Evolutionary conservation across 2,888 invertebrate species (phyloP), one percentile per base, ranked within the genome.

Genomic region (Brachyptera putata): DNA sequence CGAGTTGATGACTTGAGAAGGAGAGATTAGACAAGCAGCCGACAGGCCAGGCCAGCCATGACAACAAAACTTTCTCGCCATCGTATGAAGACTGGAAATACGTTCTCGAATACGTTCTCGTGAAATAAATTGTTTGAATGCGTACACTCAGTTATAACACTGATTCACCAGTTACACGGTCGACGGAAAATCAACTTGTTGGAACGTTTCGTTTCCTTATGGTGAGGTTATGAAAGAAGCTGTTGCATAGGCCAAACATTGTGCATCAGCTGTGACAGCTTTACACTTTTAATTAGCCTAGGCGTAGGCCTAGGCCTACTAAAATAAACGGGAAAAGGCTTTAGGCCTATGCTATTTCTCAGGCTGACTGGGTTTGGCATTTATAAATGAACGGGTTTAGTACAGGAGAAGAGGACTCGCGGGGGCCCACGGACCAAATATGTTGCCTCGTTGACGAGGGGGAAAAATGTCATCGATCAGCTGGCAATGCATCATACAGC

Each of bases 401-500:
- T 77, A 89, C 91, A 70, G 91, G 91, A 68, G 91, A 91, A 77
- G 92, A 92, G 77, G 92, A 92, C 79, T 92, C 91, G 63, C 81
- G 90, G 70, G 91, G 91, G 65, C 89, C 91, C 71, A 85, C 88
- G 62, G 91, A 92, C 73, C 91, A 92, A 79, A 86, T 88, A 71
- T 96, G 96, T 79, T 95, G 95, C 79, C 82, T 96, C 68, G 86
- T 95, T 70, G 92, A 93, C 75, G 92, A 92, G 74, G 86, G 86
- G 66, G 88, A 89, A 68, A 82, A 93, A 67, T 97, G 96, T 76
- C 82, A 84, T 66, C 85, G 93, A 71, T 84, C 87, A 60, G 95
- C 94, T 67, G 93, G 94, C 65, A 93, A 94, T 80, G 97, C 97
- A 67, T 91, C 94, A 48, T 97, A 96, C 78, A 95, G 93, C 77